Percentiles rank a stretch among this genome's conserved stretches.
phyloP scores from a whole-genome alignment of 2,797 vertebrate genomes.

The Notoglanidium macrostoma region DNA sequence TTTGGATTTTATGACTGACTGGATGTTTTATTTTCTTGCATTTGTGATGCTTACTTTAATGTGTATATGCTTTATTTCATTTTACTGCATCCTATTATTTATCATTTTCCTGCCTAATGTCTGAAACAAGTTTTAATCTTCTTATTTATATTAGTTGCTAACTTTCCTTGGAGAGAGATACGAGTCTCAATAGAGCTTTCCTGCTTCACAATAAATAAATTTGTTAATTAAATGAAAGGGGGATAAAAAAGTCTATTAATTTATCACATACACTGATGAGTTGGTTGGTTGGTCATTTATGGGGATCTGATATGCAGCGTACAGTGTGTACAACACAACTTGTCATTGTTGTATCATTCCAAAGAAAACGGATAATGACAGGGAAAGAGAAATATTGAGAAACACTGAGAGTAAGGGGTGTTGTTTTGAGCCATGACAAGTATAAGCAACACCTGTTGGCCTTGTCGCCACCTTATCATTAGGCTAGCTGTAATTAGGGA shows the following conservation, averaged over 20 bases:
- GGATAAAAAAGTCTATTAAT: neutral
- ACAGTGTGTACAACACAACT: neutral
- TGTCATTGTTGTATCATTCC: constrained; percentile 14
- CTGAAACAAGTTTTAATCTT: constrained; percentile 21
- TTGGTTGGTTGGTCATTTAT: neutral
- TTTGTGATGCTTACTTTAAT: constrained; percentile 10
- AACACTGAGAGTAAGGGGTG: neutral
- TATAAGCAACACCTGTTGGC: constrained; percentile 74
- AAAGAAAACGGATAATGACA: constrained; percentile 34
- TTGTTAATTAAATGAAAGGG: neutral
- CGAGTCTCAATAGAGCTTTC: neutral
- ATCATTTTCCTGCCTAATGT: constrained; percentile 22
- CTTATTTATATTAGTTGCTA: neutral
- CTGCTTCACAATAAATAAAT: neutral
- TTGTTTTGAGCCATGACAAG: constrained; percentile 26
- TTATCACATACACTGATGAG: neutral
- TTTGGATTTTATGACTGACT: constrained; percentile 22
- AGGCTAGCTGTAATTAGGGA: constrained; percentile 66
- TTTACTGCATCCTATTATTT: constrained; percentile 11
- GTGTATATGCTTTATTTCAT: neutral
- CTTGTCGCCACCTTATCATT: constrained; percentile 71
- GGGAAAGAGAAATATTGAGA: constrained; percentile 15
- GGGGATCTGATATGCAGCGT: neutral
- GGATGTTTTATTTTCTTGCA: constrained; percentile 3
- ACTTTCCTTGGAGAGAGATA: neutral